These are phyloP conservation scores for Triops cancriformis DNA, from an alignment of 1,140 invertebrate species.

Conservation along the genomic window DNA sequence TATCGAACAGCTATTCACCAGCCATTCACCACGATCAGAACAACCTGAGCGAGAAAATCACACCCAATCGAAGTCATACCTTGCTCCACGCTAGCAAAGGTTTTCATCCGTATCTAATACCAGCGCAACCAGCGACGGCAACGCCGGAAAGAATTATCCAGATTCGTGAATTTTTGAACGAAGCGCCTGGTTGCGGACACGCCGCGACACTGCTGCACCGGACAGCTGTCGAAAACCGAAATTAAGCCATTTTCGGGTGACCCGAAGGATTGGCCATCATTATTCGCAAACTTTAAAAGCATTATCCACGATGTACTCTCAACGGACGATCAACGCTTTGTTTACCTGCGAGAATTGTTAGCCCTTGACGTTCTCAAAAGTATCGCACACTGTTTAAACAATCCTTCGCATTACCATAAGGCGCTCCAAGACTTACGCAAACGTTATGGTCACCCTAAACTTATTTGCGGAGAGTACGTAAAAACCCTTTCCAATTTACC, in stretches of 20 bases:
- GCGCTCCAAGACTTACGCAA: no score
- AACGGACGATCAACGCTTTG: conserved; percentile 15
- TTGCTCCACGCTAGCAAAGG: neutral
- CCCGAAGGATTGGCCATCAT: conserved; percentile 15
- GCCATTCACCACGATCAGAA: neutral
- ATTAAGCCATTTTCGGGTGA: no score
- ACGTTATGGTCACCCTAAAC: conserved; percentile 14
- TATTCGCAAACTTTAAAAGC: neutral
- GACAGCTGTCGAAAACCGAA: conserved; percentile 6
- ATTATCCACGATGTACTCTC: neutral
- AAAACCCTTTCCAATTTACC: no score
- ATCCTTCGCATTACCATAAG: conserved; percentile 3
- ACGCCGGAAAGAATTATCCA: neutral
- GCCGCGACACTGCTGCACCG: neutral
- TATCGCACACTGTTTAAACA: neutral
- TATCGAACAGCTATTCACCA: neutral
- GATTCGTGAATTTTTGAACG: neutral
- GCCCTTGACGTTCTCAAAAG: neutral
- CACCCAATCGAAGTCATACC: neutral
- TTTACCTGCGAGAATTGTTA: neutral
- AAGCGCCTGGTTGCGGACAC: neutral
- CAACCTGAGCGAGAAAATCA: neutral
- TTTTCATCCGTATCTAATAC: neutral
- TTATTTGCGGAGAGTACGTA: conserved; percentile 6
- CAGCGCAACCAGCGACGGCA: neutral